phyloP scores from a whole-genome alignment of 2,888 invertebrate genomes.

The Chloroclysta siterata region DNA sequence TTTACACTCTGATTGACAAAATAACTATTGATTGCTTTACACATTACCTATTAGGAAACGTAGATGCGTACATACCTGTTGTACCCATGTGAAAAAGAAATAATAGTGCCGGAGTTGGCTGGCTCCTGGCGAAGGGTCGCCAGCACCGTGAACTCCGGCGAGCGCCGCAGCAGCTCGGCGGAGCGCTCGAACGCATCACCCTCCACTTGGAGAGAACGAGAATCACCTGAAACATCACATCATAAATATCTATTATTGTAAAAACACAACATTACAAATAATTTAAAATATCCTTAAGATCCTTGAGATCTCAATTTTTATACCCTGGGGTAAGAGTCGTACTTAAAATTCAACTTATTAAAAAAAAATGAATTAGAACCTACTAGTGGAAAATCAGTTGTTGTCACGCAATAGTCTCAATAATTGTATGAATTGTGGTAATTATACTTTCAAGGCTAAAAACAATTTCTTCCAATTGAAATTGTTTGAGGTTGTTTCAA shows the following conservation, averaged over 20 bases:
- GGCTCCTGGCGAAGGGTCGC: conserved; percentile 91
- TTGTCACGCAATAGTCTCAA: conserved; percentile 9
- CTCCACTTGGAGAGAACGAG: conserved; percentile 89
- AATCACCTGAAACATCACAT: conserved; percentile 85
- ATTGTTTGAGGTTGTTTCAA: conserved; percentile 49
- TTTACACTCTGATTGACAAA: neutral
- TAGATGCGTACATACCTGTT: conserved; percentile 85
- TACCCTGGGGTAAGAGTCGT: too few species aligned
- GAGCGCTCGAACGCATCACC: conserved; percentile 88
- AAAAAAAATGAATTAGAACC: neutral
- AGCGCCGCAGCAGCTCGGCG: conserved; percentile 87
- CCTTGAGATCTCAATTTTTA: too few species aligned
- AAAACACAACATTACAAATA: too few species aligned
- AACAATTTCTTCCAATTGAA: conserved; percentile 39
- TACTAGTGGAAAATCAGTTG: neutral
- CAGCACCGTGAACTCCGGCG: conserved; percentile 92
- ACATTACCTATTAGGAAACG: neutral
- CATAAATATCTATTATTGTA: neutral
- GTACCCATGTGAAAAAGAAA: conserved; percentile 92
- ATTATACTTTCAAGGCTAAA: conserved; percentile 16
- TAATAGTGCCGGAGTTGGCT: conserved; percentile 92
- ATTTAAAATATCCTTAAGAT: too few species aligned
- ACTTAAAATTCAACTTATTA: too few species aligned
- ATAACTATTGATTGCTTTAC: neutral
- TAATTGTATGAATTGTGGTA: conserved; percentile 14